Evolutionary conservation across 2,113 vertebrate species (phyloP).

Genomic region (Colius striatus): DNA sequence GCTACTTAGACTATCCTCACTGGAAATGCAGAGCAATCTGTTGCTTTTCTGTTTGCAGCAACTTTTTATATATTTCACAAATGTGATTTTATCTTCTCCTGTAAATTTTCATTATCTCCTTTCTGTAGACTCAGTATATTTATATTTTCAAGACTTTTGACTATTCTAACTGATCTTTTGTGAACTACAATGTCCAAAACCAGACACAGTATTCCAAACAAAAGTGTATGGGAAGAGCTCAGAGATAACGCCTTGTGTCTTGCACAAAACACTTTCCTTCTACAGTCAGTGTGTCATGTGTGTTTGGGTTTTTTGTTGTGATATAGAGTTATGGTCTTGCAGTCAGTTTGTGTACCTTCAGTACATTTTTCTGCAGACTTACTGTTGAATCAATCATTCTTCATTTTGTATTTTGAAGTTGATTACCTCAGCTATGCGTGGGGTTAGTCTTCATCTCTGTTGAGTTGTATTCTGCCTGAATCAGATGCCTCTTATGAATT

Average conservation of each 20-base stretch:
- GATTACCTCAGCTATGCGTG: not conserved
- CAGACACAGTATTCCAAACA: not conserved
- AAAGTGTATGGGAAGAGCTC: not conserved
- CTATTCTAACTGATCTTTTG: not conserved
- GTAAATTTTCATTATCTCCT: not conserved
- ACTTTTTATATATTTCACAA: not conserved
- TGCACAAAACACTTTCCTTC: not conserved
- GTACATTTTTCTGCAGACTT: not conserved
- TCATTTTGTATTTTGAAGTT: slow-evolving; percentile 1
- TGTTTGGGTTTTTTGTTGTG: not conserved
- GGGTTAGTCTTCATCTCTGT: not conserved
- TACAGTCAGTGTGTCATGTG: not conserved
- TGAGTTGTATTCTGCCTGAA: not conserved
- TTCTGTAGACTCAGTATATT: not conserved
- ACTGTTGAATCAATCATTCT: not conserved
- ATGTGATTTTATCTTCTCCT: not conserved
- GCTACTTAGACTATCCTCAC: not conserved
- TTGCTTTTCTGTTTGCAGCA: not conserved
- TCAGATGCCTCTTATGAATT: not conserved
- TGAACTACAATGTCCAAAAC: not conserved
- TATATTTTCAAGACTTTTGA: not conserved
- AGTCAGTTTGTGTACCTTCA: not conserved
- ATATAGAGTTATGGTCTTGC: not conserved
- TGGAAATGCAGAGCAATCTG: not conserved
- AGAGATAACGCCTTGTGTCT: not conserved